Conservation (phyloP, 2,888 invertebrate species). For the Tineola bisselliella region DNA sequence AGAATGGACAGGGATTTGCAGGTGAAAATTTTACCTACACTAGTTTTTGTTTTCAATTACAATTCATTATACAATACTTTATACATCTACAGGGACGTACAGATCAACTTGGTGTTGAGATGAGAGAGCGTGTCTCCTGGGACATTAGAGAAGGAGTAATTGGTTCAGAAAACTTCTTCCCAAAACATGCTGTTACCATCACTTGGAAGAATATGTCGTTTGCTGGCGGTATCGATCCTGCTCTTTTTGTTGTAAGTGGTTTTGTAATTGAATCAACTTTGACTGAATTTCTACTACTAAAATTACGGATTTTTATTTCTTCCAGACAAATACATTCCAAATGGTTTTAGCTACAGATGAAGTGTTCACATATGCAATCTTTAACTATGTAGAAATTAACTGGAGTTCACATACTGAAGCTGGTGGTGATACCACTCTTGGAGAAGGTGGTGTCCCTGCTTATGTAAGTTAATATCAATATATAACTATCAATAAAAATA, state of each 20-base stretch:
- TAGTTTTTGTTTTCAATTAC: not conserved
- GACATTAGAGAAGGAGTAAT: conserved; percentile 91
- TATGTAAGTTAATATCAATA: conserved; percentile 71
- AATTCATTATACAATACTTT: not conserved
- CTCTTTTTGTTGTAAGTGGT: conserved; percentile 73
- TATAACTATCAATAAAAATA: no score
- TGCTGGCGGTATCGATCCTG: conserved; percentile 85
- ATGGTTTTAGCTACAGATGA: conserved; percentile 92
- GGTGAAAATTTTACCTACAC: conserved; percentile 24
- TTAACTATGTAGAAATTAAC: conserved; percentile 90
- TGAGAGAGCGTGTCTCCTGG: conserved; percentile 86
- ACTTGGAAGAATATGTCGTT: conserved; percentile 98
- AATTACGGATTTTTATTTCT: no score
- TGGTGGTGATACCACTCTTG: conserved; percentile 86
- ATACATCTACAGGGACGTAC: conserved; percentile 64
- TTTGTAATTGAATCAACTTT: no score
- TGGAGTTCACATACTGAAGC: conserved; percentile 95
- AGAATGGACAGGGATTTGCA: conserved; percentile 68
- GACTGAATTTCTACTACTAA: no score
- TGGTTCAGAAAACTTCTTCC: conserved; percentile 89
- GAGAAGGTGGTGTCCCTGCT: conserved; percentile 88
- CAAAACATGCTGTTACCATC: conserved; percentile 88
- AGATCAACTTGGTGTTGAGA: conserved; percentile 86
- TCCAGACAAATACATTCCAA: conserved; percentile 95
- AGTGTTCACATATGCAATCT: conserved; percentile 93